phyloP scores from a whole-genome alignment of 2,888 invertebrate genomes.

The Drosophila seclusa region DNA sequence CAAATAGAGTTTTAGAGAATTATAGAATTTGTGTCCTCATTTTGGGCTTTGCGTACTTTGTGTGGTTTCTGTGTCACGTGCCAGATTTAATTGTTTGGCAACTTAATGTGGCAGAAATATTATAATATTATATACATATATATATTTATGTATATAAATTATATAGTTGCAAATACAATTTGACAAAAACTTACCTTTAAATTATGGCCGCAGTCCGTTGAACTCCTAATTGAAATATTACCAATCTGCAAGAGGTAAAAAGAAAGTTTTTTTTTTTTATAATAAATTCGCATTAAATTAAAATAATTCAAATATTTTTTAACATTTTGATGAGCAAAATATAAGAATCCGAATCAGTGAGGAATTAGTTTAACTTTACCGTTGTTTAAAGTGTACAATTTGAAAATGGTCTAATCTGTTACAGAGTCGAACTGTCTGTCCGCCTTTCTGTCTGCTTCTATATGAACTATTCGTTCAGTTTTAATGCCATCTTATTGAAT shows the following conservation, averaged over 20 bases:
- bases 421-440: background rate
- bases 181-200: conserved; percentile 24
- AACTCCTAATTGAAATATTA: conserved; percentile 10
- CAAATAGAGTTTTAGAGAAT: conserved; percentile 13
- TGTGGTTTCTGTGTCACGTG: conserved; percentile 9
- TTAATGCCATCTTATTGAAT: background rate
- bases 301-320: background rate
- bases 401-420: background rate
- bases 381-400: background rate
- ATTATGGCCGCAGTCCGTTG: conserved; percentile 11
- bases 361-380: background rate
- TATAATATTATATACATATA: too few relatives aligned
- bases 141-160: too few relatives aligned
- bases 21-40: conserved; percentile 4
- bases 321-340: background rate
- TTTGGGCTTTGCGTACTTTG: conserved; percentile 3
- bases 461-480: background rate
- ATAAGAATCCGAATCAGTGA: background rate
- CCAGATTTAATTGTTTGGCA: background rate
- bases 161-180: background rate
- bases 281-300: background rate
- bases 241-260: conserved; percentile 31
- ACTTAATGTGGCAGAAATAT: background rate
- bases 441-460: background rate
- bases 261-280: background rate